Evolutionary conservation across 2,797 vertebrate genomes (phyloP).

Genomic region (Poecilia picta): DNA sequence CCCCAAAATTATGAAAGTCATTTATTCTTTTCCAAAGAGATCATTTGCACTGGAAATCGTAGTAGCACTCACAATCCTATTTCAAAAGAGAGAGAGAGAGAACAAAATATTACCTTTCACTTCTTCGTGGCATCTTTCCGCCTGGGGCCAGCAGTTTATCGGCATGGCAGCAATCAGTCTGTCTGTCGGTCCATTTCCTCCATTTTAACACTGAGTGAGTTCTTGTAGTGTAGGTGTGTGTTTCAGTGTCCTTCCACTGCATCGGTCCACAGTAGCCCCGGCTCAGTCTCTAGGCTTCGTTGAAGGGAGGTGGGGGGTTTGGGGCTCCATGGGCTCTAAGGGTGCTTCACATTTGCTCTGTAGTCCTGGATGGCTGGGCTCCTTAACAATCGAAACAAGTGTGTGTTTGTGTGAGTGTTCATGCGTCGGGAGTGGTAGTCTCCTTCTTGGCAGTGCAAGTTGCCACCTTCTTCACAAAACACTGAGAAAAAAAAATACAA

Average conservation of each 20-base stretch:
- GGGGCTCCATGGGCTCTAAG: constrained; percentile 29
- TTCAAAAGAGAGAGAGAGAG: neutral
- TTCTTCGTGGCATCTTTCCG: constrained; percentile 44
- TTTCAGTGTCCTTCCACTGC: constrained; percentile 64
- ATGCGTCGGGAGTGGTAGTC: constrained; percentile 47
- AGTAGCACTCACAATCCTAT: neutral
- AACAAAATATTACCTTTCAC: constrained; percentile 64
- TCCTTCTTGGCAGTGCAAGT: constrained; percentile 76
- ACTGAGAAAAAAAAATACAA: constrained; percentile 19
- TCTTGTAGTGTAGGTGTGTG: constrained; percentile 38
- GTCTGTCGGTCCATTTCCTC: constrained; percentile 47
- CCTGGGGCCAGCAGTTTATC: constrained; percentile 53
- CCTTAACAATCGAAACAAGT: constrained; percentile 34
- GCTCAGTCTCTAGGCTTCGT: constrained; percentile 71
- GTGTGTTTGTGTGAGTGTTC: constrained; percentile 28
- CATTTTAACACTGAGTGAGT: constrained; percentile 36
- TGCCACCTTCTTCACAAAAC: constrained; percentile 60
- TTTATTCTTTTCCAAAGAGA: neutral
- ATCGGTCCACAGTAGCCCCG: constrained; percentile 71
- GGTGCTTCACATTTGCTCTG: constrained; percentile 47
- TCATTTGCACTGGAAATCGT: neutral
- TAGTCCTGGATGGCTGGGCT: constrained; percentile 57
- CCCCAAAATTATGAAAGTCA: neutral
- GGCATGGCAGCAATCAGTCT: constrained; percentile 42
- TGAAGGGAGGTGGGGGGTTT: constrained; percentile 24